Percentiles rank a stretch among this genome's conserved stretches.
These are phyloP conservation scores for Harpalus rubripes DNA, from an alignment of 2,888 invertebrate species.

Conservation along the genomic window DNA sequence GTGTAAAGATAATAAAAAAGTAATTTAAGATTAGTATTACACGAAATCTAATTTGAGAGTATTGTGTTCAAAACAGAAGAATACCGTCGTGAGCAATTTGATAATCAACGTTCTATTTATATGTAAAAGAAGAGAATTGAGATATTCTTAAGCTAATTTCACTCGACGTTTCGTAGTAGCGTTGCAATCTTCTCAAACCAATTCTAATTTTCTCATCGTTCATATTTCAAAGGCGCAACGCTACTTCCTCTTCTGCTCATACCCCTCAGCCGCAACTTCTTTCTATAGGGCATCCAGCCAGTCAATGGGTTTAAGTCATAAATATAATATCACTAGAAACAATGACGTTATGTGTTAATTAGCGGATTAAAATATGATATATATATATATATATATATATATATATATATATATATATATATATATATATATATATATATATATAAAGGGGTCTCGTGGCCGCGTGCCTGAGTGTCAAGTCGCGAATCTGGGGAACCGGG, in stretches of 20 bases:
- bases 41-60: constrained; percentile 33
- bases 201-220: constrained; percentile 56
- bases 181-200: constrained; percentile 32
- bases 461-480: too few relatives aligned
- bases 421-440: too few relatives aligned
- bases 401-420: too few relatives aligned
- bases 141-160: constrained; percentile 52
- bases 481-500: too few relatives aligned
- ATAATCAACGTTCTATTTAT: constrained; percentile 53
- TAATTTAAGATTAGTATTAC: constrained; percentile 34
- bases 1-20: constrained; percentile 25
- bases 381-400: too few relatives aligned
- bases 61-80: constrained; percentile 30
- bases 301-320: too few relatives aligned
- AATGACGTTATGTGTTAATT: too few relatives aligned
- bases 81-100: constrained; percentile 33
- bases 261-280: too few relatives aligned
- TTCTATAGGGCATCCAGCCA: too few relatives aligned
- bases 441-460: too few relatives aligned
- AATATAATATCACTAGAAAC: too few relatives aligned
- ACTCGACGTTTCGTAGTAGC: constrained; percentile 49
- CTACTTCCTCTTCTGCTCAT: background rate
- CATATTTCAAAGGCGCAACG: constrained; percentile 52
- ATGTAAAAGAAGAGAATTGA: constrained; percentile 54
- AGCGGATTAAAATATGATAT: too few relatives aligned